Conservation (phyloP, 2,888 invertebrate genomes). For the Agrochola lota region DNA sequence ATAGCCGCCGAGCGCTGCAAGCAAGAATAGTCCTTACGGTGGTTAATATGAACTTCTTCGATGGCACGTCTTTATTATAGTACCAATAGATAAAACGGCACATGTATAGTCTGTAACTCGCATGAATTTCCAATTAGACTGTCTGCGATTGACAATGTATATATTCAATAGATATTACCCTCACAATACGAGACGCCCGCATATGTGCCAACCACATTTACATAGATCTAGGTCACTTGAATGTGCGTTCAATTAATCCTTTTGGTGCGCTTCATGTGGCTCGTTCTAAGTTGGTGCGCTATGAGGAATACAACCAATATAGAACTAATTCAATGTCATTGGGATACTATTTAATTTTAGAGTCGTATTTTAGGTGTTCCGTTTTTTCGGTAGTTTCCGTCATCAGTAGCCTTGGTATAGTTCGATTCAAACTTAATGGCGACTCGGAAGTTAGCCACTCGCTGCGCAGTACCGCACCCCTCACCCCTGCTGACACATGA, state of each 20-base stretch:
- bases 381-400: neutral
- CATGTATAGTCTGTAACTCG: neutral
- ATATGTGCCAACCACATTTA: constrained; percentile 16
- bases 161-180: neutral
- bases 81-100: neutral
- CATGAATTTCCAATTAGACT: constrained; percentile 3
- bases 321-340: constrained; percentile 26
- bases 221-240: constrained; percentile 29
- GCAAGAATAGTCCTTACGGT: no score
- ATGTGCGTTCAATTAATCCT: neutral
- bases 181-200: neutral
- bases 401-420: neutral
- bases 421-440: no score
- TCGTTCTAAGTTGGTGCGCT: no score
- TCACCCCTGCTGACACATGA: no score
- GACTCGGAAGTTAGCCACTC: no score
- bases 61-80: no score
- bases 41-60: no score
- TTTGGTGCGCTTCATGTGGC: no score
- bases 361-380: neutral
- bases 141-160: constrained; percentile 4
- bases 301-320: neutral
- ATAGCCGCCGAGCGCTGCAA: no score
- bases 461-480: no score
- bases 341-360: neutral